Percentiles rank a stretch among this genome's conserved stretches.
Evolutionary conservation across 2,888 invertebrate species (phyloP).

Genomic region (Leistus spinibarbis): DNA sequence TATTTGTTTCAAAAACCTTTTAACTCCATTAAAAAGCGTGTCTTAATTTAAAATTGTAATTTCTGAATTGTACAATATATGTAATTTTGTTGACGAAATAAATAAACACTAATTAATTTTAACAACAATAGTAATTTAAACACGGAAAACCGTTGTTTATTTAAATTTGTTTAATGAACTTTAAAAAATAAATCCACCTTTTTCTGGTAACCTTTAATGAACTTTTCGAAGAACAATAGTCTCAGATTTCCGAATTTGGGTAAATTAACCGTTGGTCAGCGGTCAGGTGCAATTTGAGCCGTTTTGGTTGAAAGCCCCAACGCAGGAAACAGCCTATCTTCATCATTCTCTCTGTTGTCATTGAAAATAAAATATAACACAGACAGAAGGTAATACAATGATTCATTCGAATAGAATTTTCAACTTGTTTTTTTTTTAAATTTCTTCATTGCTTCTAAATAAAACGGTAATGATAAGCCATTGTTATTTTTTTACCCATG

Average conservation of each 20-base stretch:
- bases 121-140: not conserved
- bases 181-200: not conserved
- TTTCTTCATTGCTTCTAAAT: not conserved
- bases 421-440: too few species aligned
- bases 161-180: not conserved
- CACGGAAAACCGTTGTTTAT: not conserved
- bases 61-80: not conserved
- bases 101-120: not conserved
- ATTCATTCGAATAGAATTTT: not conserved
- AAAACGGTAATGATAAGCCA: too few species aligned
- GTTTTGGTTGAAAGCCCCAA: not conserved
- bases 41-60: too few species aligned
- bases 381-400: not conserved
- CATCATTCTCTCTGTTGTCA: not conserved
- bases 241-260: not conserved
- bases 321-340: not conserved
- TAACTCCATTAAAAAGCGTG: too few species aligned
- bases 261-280: not conserved
- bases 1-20: too few species aligned
- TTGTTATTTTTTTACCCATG: not conserved
- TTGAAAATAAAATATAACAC: not conserved
- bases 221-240: not conserved
- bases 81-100: not conserved
- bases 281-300: not conserved
- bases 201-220: not conserved